Base-by-base conservation (phyloP, 2,888 invertebrate species). In the Acrobasis suavella region DNA sequence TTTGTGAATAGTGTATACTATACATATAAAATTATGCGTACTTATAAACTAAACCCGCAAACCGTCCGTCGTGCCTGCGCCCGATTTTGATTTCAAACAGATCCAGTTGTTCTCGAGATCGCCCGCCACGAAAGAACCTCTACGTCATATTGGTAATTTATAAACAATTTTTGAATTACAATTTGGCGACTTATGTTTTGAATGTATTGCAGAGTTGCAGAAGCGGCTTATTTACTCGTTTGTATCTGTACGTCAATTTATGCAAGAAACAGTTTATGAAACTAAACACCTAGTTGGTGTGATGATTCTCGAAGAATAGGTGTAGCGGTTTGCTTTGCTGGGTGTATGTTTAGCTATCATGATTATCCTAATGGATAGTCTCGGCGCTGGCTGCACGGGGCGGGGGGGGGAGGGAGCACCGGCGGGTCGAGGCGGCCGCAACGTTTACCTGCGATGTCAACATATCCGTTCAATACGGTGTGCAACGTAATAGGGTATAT, bases 1-100 rank as follows among this genome's bases (percentile, higher is more conserved):
- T 70, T 78, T 77, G 75, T 76, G 73, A 77, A 74, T 73, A 74
- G 65, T 64, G 59, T 68, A 73, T 65, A 63, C 54, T 68, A 73
- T 65, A 67, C 65, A 66, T 70, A 70, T 72, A 70, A 71, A 39
- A 39, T 55, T 55, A 55, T 22, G 56, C 56, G 22, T 17, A 56
- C 56, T 15, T 42, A 54, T 54, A 38, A 9, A 42, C 14, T 56
- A 56, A 42, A 42, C 56, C 22, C 17, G 17, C 14, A 39, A 17
- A 16, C 14, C 16, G 39, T 51, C 58, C 51, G 60, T 10, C 5
- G 10, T 16, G 38, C 16, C 6, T 3, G 14, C 38, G 55, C 7
- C 15, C 8, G 12, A n/a, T 38, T 8, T 10, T 12, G 9, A 38
- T 52, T 15, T 9, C n/a, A 39, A 39, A 16, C 16, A 17, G 50